Evolutionary conservation across 37 sponge, comb jelly and placozoan species (phyloP), one percentile per base, ranked within the genome.

Genomic region (Crambe crambe): DNA sequence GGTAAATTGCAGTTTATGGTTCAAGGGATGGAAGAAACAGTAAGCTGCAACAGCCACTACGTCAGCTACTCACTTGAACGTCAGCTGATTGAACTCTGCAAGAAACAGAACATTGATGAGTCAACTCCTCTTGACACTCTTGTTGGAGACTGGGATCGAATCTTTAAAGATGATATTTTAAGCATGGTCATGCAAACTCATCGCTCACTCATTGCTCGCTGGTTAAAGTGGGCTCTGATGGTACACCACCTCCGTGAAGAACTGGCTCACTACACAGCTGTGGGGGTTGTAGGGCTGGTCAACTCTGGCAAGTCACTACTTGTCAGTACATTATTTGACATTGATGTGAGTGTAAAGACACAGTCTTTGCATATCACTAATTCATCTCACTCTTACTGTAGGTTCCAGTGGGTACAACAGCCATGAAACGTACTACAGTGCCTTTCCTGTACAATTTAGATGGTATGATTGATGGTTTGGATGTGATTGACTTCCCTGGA

Each of bases 401-500:
- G 85, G 58, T 83, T 68, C 80, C 75, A 56, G 79, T 67, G 54
- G 89, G 89, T 47, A 89, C 89, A 10, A 79, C 74, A 54, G 84
- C 77, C 29, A 31, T 70, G 25, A 89, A 89, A 42, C 74, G 89
- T 12, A 89, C 89, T 42, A 89, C 89, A 15, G 76, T 89, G 30
- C 89, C 89, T n/a, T 79, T 89, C 61, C 61, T 89, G 27, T 89
- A 89, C 76, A 89, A 74, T 42, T 72, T 89, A 1, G 80, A 80
- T n/a, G 78, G 47, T 2, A 23, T 18, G 2, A 42, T 89, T 25
- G 80, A 83, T 36, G 84, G 80, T 21, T 3, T 89, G 36, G 89
- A 89, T 74, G 89, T 89, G 20, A 75, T 89, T 42, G 89, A 89
- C 76, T 89, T 89, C 41, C 89, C 89, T 74, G 89, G 89, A 37